phyloP scores from a whole-genome alignment of 92 coral and sea anemone species.

The Umimayanthus kanabou region DNA sequence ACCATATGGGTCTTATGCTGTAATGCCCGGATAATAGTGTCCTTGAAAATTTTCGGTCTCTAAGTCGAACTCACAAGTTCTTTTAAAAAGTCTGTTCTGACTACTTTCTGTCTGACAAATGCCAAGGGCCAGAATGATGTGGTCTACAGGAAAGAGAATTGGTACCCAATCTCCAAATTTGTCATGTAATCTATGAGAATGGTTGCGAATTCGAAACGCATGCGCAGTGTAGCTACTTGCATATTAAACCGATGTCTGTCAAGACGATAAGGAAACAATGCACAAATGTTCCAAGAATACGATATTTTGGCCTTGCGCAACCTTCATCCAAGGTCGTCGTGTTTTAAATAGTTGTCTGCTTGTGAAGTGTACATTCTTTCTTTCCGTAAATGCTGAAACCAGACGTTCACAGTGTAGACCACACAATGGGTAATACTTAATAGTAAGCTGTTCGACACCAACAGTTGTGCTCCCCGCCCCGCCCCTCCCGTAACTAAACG shows the following conservation, averaged over 20 bases:
- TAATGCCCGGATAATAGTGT: not conserved
- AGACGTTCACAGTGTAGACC: not conserved
- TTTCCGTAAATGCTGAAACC: slow-evolving; percentile 15
- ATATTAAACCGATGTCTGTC: not conserved
- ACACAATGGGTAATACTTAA: not conserved
- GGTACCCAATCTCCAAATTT: too few species aligned
- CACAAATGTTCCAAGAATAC: not conserved
- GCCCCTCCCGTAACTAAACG: too few species aligned
- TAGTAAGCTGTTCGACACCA: too few species aligned
- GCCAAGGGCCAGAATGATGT: too few species aligned
- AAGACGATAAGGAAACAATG: not conserved
- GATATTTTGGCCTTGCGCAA: not conserved
- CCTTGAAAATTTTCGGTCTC: not conserved
- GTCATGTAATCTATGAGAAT: too few species aligned
- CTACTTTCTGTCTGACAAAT: too few species aligned
- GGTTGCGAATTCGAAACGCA: not conserved
- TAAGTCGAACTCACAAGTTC: too few species aligned
- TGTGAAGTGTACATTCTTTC: not conserved
- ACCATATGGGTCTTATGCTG: not conserved
- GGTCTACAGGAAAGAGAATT: too few species aligned
- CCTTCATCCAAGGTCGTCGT: slow-evolving; percentile 1
- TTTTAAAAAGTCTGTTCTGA: not conserved
- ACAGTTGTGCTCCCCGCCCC: too few species aligned
- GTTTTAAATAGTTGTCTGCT: not conserved
- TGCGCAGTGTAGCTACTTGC: not conserved